phyloP scores from a whole-genome alignment of 37 sponge, comb jelly and placozoan genomes.

The Ianthella basta region DNA sequence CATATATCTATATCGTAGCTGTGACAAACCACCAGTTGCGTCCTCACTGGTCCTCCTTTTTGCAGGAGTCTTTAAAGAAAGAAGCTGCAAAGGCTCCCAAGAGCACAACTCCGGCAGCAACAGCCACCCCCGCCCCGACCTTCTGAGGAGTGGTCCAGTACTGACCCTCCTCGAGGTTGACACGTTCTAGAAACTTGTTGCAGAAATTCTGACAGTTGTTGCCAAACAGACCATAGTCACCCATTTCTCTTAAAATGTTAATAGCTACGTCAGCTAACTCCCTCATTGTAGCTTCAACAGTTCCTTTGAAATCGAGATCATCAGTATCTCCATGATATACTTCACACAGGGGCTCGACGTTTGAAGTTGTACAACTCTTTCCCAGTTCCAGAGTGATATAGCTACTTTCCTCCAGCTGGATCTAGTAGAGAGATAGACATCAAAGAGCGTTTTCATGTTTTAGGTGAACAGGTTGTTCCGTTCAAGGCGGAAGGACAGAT shows the following conservation, averaged over 20 bases:
- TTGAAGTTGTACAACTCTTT: not conserved
- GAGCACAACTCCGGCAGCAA: not conserved
- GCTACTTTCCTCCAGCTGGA: not conserved
- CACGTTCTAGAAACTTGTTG: not conserved
- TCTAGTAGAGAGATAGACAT: too few relatives aligned
- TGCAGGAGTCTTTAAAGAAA: not conserved
- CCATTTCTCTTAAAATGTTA: not conserved
- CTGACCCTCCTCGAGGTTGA: not conserved
- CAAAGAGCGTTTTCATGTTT: too few relatives aligned
- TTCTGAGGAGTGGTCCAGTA: not conserved
- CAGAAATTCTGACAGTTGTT: constrained; percentile 5
- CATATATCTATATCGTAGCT: too few relatives aligned
- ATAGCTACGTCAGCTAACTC: not conserved
- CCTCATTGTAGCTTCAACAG: not conserved
- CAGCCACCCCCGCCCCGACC: not conserved
- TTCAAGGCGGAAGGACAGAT: too few relatives aligned
- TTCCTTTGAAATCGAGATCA: not conserved
- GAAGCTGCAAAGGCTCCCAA: not conserved
- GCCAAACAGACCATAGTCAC: not conserved
- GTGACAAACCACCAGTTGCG: too few relatives aligned
- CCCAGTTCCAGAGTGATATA: not conserved
- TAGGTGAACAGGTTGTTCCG: too few relatives aligned
- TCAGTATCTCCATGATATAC: not conserved
- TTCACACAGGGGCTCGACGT: not conserved
- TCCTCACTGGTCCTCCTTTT: not conserved